These are phyloP conservation scores for Drosophila kepulauana DNA, from an alignment of 1,140 invertebrate genomes.

Conservation along the genomic window DNA sequence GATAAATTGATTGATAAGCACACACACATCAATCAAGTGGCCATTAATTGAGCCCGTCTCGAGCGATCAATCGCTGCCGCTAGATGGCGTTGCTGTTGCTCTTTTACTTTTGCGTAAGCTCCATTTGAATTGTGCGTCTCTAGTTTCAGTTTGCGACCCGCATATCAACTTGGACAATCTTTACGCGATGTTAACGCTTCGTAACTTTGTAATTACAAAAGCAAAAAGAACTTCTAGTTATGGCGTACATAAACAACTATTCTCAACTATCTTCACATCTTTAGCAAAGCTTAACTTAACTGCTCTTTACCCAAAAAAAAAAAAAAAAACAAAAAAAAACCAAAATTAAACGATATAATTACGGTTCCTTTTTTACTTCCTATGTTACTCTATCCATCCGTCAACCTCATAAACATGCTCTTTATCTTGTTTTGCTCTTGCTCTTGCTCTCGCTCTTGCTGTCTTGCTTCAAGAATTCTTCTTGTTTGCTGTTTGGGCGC, in stretches of 20 bases:
- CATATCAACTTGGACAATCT: slow-evolving; percentile 67
- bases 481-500: slow-evolving; percentile 36
- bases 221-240: slow-evolving; percentile 12
- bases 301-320: slow-evolving; percentile 37
- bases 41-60: slow-evolving; percentile 29
- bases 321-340: too few relatives aligned
- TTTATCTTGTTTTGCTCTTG: slow-evolving; percentile 12
- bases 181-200: slow-evolving; percentile 77
- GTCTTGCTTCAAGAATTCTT: slow-evolving; percentile 73
- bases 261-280: slow-evolving; percentile 5
- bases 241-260: not conserved
- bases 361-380: slow-evolving; percentile 48
- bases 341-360: slow-evolving; percentile 78
- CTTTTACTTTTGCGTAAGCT: slow-evolving; percentile 3
- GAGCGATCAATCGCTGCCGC: slow-evolving; percentile 6
- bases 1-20: slow-evolving; percentile 53
- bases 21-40: slow-evolving; percentile 49
- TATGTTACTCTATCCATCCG: not conserved
- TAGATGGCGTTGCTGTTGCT: slow-evolving; percentile 13
- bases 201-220: slow-evolving; percentile 66
- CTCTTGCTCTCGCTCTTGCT: slow-evolving; percentile 12
- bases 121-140: not conserved
- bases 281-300: slow-evolving; percentile 42
- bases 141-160: slow-evolving; percentile 26
- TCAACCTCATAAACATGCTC: slow-evolving; percentile 26